These are phyloP conservation scores for Lasaia peninsularis DNA, from an alignment of 1,140 invertebrate genomes.

Conservation along the genomic window DNA sequence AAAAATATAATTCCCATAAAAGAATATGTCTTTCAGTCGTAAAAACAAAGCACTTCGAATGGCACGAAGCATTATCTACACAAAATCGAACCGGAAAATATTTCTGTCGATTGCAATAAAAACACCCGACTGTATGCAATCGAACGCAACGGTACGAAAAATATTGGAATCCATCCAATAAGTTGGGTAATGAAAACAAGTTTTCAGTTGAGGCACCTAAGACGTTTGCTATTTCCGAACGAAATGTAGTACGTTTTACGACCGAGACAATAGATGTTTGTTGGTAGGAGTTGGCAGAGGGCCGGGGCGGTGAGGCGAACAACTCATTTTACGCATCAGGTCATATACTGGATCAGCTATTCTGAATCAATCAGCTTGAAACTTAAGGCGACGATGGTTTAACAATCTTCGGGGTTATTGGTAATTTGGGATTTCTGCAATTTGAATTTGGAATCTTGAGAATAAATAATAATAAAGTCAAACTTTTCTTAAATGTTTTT, in stretches of 20 bases:
- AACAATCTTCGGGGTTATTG: constrained; percentile 11
- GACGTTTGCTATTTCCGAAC: constrained; percentile 58
- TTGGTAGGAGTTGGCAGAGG: constrained; percentile 44
- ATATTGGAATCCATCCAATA: constrained; percentile 68
- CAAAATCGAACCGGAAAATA: constrained; percentile 38
- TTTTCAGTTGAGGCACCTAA: constrained; percentile 54
- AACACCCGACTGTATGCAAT: constrained; percentile 45
- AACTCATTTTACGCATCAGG: constrained; percentile 69
- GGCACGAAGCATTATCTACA: constrained; percentile 5
- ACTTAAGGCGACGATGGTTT: constrained; percentile 36
- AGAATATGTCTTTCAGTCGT: constrained; percentile 8
- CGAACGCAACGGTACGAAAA: constrained; percentile 55
- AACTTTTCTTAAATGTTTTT: too few species aligned
- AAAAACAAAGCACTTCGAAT: constrained; percentile 4
- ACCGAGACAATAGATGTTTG: constrained; percentile 62
- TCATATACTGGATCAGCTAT: constrained; percentile 56
- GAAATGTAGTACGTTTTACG: constrained; percentile 62
- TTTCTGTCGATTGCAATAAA: constrained; percentile 46
- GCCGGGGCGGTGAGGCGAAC: constrained; percentile 56
- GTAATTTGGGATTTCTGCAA: not conserved
- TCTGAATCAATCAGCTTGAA: constrained; percentile 51
- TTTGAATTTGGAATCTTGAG: not conserved
- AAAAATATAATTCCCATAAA: constrained; percentile 10
- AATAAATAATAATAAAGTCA: too few species aligned
- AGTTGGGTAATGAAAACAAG: constrained; percentile 67